Percentiles rank a stretch among this genome's conserved stretches.
Evolutionary conservation across 2,888 invertebrate species (phyloP).

Genomic region (Palloptera scutellata): DNA sequence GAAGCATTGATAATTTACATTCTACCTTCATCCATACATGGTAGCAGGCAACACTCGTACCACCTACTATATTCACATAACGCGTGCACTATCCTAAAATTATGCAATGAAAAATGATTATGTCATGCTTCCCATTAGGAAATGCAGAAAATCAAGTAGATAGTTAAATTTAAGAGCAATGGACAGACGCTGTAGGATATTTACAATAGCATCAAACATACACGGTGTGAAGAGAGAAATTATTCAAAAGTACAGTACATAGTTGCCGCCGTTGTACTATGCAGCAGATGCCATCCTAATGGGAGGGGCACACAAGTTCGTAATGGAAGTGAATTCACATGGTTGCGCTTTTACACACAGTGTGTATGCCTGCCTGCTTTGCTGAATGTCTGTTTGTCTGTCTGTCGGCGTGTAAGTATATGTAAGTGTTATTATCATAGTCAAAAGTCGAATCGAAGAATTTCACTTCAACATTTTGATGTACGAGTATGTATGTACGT

Average conservation of each 20-base stretch:
- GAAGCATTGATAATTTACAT: too few relatives aligned
- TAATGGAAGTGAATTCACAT: neutral
- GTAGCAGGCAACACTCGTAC: too few relatives aligned
- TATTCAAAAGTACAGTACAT: neutral
- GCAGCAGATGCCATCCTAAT: neutral
- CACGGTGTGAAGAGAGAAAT: too few relatives aligned
- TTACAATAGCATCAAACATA: too few relatives aligned
- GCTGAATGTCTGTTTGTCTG: neutral
- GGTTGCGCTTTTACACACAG: neutral
- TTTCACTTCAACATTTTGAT: too few relatives aligned
- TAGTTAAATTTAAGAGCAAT: neutral
- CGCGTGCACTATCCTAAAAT: slow-evolving; percentile 24
- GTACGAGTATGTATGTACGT: too few relatives aligned
- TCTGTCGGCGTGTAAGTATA: slow-evolving; percentile 5
- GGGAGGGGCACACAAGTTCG: too few relatives aligned
- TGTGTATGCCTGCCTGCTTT: neutral
- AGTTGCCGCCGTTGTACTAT: neutral
- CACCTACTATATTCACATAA: too few relatives aligned
- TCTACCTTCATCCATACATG: too few relatives aligned
- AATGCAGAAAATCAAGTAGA: slow-evolving; percentile 14
- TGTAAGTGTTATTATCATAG: too few relatives aligned
- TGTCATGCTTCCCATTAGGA: slow-evolving; percentile 22
- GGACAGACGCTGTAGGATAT: too few relatives aligned
- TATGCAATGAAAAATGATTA: slow-evolving; percentile 34
- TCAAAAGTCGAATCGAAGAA: neutral